Evolutionary conservation across 1,140 invertebrate species (phyloP).

Genomic region (Rhynchophorus ferrugineus): DNA sequence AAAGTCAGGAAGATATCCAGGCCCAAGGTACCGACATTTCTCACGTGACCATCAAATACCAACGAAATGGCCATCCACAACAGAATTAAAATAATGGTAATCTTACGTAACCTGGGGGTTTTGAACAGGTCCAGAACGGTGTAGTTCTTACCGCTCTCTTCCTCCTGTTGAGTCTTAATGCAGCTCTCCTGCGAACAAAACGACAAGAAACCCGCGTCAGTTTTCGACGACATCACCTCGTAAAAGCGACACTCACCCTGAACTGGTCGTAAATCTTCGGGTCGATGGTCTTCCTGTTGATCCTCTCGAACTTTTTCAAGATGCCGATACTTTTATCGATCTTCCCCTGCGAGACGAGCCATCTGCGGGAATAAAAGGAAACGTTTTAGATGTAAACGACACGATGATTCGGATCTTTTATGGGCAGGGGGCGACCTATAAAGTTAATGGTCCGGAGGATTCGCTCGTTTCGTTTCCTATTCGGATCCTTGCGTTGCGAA

Average conservation of each 20-base stretch:
- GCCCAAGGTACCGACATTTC: constrained; percentile 71
- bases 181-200: constrained; percentile 52
- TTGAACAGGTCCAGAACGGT: constrained; percentile 72
- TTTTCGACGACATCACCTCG: no score
- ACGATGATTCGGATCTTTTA: no score
- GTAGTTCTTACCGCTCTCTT: constrained; percentile 58
- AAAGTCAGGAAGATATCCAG: constrained; percentile 77
- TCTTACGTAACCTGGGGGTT: constrained; percentile 61
- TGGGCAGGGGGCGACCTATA: no score
- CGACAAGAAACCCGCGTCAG: no score
- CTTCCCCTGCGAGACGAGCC: constrained; percentile 75
- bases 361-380: constrained; percentile 46
- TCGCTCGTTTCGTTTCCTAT: no score
- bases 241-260: constrained; percentile 46
- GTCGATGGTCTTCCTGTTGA: constrained; percentile 68
- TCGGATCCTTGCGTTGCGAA: no score
- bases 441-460: no score
- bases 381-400: no score
- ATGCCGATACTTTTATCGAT: constrained; percentile 69
- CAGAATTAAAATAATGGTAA: constrained; percentile 64
- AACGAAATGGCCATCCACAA: constrained; percentile 83
- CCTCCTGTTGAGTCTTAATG: constrained; percentile 55
- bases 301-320: constrained; percentile 67
- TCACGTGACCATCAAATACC: constrained; percentile 79
- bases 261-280: constrained; percentile 66